These are phyloP conservation scores for Cantharis nigra DNA, from an alignment of 2,888 invertebrate species.

Conservation along the genomic window DNA sequence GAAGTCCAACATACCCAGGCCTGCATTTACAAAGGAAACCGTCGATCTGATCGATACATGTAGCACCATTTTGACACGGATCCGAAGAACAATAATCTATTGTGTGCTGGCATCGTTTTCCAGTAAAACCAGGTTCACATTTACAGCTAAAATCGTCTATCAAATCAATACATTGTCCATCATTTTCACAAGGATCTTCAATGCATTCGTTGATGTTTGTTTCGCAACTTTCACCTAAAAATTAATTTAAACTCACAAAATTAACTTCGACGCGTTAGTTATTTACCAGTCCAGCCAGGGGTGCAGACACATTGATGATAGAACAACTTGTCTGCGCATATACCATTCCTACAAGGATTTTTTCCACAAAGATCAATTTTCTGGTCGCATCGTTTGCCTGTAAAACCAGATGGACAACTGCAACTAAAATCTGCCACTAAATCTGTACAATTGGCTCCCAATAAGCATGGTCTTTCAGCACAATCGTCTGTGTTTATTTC, in stretches of 20 bases:
- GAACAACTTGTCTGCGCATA: conserved; percentile 89
- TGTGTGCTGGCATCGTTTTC: conserved; percentile 89
- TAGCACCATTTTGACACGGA: conserved; percentile 92
- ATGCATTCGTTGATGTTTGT: conserved; percentile 91
- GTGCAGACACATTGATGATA: conserved; percentile 87
- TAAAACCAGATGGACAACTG: conserved; percentile 90
- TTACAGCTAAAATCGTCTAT: conserved; percentile 84
- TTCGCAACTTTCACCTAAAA: conserved; percentile 73
- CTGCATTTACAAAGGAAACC: conserved; percentile 92
- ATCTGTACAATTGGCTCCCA: conserved; percentile 92
- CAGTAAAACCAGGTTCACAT: conserved; percentile 93
- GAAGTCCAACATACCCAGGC: conserved; percentile 89
- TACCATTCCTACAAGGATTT: conserved; percentile 90
- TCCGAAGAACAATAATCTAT: conserved; percentile 89
- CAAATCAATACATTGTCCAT: conserved; percentile 87
- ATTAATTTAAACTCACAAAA: background rate
- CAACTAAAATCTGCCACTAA: conserved; percentile 93
- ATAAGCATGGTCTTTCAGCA: conserved; percentile 86
- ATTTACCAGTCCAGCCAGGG: conserved; percentile 82
- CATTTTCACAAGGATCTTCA: conserved; percentile 87
- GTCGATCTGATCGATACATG: conserved; percentile 84
- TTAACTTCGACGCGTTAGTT: background rate
- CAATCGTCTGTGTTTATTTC: conserved; percentile 94
- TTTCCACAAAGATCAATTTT: conserved; percentile 91
- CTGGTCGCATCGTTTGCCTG: conserved; percentile 93